A percentile compares a stretch with the other conserved stretches of the same genome.
Conservation (phyloP, 2,888 invertebrate genomes). For the Yponomeuta evonymella region DNA sequence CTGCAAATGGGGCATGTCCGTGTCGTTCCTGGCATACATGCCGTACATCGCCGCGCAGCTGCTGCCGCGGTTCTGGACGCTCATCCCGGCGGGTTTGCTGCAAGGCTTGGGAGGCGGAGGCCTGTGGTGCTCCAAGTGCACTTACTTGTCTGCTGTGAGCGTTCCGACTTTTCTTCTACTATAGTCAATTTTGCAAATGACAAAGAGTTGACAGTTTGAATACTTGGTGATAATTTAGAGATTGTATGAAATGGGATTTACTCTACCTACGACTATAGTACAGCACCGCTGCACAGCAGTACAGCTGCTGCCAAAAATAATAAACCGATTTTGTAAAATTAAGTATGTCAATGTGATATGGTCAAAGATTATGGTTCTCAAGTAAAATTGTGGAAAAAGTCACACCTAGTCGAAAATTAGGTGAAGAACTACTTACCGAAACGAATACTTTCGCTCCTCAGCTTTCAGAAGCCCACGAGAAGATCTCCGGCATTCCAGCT, state of each 20-base stretch:
- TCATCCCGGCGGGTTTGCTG: slow-evolving; percentile 93
- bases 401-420: too few species aligned
- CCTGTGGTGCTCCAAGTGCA: slow-evolving; percentile 99
- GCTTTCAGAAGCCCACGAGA: slow-evolving; percentile 68
- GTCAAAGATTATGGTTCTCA: too few species aligned
- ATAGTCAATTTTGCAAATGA: background rate
- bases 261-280: too few species aligned
- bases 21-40: slow-evolving; percentile 94
- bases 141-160: slow-evolving; percentile 78
- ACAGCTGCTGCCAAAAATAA: too few species aligned
- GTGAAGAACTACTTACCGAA: too few species aligned
- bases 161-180: too few species aligned
- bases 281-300: too few species aligned
- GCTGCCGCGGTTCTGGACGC: slow-evolving; percentile 92
- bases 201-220: background rate
- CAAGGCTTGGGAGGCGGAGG: slow-evolving; percentile 96
- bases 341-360: too few species aligned
- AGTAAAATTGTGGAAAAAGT: too few species aligned
- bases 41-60: slow-evolving; percentile 97
- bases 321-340: too few species aligned
- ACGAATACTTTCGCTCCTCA: background rate
- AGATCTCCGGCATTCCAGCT: slow-evolving; percentile 88
- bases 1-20: slow-evolving; percentile 96
- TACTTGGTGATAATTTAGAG: too few species aligned
- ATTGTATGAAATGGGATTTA: too few species aligned